phyloP scores from a whole-genome alignment of 1,140 invertebrate genomes.

The Drosophila pectinifera region DNA sequence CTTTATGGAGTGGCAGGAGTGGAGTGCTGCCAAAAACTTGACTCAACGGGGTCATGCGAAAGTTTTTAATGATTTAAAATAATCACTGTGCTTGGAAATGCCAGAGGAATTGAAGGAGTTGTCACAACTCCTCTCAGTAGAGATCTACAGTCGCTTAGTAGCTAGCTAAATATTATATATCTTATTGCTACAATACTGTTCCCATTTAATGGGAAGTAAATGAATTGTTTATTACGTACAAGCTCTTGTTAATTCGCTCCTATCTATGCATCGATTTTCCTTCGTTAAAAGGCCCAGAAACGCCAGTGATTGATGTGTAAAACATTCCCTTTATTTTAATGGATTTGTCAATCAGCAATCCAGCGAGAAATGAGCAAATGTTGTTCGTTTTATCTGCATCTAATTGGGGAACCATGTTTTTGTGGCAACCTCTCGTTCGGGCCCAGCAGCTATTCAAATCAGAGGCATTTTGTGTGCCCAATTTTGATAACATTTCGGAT shows the following conservation, averaged over 20 bases:
- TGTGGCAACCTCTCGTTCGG: slow-evolving; percentile 10
- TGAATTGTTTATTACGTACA: not conserved
- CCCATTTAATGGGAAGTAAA: too few relatives aligned
- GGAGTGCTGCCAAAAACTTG: not conserved
- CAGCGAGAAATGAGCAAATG: not conserved
- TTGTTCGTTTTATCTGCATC: slow-evolving; percentile 42
- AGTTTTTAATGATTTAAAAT: slow-evolving; percentile 21
- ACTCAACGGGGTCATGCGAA: slow-evolving; percentile 6
- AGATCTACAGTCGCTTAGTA: too few relatives aligned
- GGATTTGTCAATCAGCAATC: slow-evolving; percentile 38
- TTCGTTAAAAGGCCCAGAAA: not conserved
- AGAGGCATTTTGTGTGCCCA: slow-evolving; percentile 58
- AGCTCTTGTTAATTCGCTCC: not conserved
- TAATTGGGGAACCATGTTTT: slow-evolving; percentile 44
- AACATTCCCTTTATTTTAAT: slow-evolving; percentile 31
- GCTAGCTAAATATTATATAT: too few relatives aligned
- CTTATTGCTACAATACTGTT: too few relatives aligned
- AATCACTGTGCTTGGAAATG: not conserved
- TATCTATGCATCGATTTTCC: not conserved
- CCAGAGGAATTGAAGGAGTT: too few relatives aligned
- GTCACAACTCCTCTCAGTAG: too few relatives aligned
- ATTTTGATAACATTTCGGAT: slow-evolving; percentile 75
- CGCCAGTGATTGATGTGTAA: slow-evolving; percentile 20
- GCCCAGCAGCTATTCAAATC: slow-evolving; percentile 64
- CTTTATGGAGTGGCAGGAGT: slow-evolving; percentile 11